Evolutionary conservation across 2,888 invertebrate genomes (phyloP), one percentile per base, ranked within the genome.

Genomic region (Ochropleura plecta): DNA sequence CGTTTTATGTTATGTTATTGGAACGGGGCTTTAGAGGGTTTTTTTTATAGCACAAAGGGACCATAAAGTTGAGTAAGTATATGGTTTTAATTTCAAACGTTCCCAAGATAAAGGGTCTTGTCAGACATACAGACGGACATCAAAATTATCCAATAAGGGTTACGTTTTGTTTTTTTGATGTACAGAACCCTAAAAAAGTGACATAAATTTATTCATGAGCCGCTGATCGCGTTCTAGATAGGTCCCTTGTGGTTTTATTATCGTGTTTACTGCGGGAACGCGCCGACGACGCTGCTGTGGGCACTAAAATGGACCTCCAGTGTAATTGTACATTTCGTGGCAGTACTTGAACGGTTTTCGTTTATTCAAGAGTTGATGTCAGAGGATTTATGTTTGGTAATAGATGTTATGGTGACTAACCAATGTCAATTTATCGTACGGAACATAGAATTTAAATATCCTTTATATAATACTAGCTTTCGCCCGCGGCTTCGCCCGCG

Each of bases 171-270:
- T 2, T 30, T 30, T 30, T 30, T 30, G 30, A 16, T 5, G 16
- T 14, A 49, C 49, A 16, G 62, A 44, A 62, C 62, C 62, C 62
- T 59, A 62, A 44, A 78, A 82, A 84, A 81, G 57, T 81, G 70
- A 65, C 83, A 88, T 88, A 91, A 91, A 91, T 91, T 91, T 91
- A 91, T 91, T 91, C 92, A 91, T 91, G 91, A 91, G 87, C 75
- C 88, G 85, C 89, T 89, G 92, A 92, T 91, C 91, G 90, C 81
- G 82, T 86, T 86, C 63, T 79, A 86, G 90, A 88, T 89, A 89
- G 86, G 87, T 84, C 86, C 88, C 86, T 85, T 82, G 86, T 70
- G 87, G 88, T 91, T 91, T 91, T 92, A 91, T 91, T 88, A 87
- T 86, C 81, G 83, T 91, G 92, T 91, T 88, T 88, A 87, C 86